Percentiles rank a stretch among this genome's conserved stretches.
These are phyloP conservation scores for Melanaphis sacchari DNA, from an alignment of 1,140 invertebrate genomes.

Conservation along the genomic window DNA sequence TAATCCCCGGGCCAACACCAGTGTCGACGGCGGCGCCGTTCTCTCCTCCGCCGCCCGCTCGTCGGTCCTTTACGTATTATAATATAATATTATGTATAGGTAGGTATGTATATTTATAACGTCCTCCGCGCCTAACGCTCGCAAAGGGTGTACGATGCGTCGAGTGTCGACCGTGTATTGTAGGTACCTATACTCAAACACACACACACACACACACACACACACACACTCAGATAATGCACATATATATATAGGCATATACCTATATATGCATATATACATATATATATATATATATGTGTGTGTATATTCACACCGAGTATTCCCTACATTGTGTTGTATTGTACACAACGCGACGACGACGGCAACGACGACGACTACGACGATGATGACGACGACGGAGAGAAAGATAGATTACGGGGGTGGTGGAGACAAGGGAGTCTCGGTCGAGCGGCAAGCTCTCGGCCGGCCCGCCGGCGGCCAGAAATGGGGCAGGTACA, in stretches of 20 bases:
- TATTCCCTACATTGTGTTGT: not conserved
- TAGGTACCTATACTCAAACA: too few species aligned
- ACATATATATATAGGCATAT: too few species aligned
- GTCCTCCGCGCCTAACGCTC: not conserved
- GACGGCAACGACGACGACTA: not conserved
- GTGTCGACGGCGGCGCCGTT: not conserved
- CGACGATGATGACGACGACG: not conserved
- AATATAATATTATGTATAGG: not conserved
- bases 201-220: too few species aligned
- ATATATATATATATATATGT: not conserved
- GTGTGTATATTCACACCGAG: not conserved
- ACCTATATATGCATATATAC: not conserved
- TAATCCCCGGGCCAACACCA: conserved; percentile 19
- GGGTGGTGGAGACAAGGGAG: not conserved
- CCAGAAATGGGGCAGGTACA: conserved; percentile 10
- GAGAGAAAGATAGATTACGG: not conserved
- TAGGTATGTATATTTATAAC: conserved; percentile 1
- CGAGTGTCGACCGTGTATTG: not conserved
- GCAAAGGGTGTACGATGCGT: not conserved
- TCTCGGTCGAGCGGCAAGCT: not conserved
- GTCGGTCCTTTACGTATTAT: not conserved
- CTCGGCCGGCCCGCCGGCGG: not conserved
- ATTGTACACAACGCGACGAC: not conserved
- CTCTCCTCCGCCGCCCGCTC: not conserved
- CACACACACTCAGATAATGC: too few species aligned